A percentile compares a stretch with the other conserved stretches of the same genome.
Evolutionary conservation across 92 coral and sea anemone genomes (phyloP).

Genomic region (Desmophyllum pertusum): DNA sequence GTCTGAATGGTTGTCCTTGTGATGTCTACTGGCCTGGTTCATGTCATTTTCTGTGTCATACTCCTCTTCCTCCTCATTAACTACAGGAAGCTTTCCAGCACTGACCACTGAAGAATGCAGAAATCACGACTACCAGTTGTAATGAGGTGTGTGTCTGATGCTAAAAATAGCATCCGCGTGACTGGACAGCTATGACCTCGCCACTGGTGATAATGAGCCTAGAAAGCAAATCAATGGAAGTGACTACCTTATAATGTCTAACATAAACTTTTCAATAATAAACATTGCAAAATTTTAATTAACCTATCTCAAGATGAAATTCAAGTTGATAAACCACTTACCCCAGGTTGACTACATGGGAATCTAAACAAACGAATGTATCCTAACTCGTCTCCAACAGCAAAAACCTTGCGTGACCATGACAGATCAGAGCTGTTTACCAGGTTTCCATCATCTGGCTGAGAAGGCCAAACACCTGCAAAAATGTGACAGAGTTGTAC

Average conservation of each 20-base stretch:
- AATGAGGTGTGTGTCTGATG: conserved; percentile 75
- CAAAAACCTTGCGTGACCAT: conserved; percentile 79
- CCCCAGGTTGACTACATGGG: conserved; percentile 87
- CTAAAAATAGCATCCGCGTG: conserved; percentile 72
- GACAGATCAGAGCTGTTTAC: conserved; percentile 87
- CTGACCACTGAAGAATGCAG: conserved; percentile 84
- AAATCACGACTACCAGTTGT: conserved; percentile 86
- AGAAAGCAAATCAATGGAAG: neutral
- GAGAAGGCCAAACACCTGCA: conserved; percentile 85
- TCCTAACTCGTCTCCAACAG: conserved; percentile 89
- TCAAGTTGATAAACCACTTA: conserved; percentile 49
- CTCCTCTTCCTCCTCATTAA: conserved; percentile 62
- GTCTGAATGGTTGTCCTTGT: neutral
- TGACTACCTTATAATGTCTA: no score
- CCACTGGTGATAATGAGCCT: conserved; percentile 90
- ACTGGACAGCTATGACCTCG: conserved; percentile 92
- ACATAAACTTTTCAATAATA: no score
- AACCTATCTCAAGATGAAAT: no score
- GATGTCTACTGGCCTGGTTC: conserved; percentile 2
- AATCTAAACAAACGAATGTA: conserved; percentile 82
- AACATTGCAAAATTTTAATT: no score
- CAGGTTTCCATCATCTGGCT: conserved; percentile 84
- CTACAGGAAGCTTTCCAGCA: conserved; percentile 61
- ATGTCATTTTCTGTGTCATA: conserved; percentile 20
- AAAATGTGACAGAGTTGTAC: neutral